Conservation (phyloP, 2,888 invertebrate genomes). For the Brenthis ino region DNA sequence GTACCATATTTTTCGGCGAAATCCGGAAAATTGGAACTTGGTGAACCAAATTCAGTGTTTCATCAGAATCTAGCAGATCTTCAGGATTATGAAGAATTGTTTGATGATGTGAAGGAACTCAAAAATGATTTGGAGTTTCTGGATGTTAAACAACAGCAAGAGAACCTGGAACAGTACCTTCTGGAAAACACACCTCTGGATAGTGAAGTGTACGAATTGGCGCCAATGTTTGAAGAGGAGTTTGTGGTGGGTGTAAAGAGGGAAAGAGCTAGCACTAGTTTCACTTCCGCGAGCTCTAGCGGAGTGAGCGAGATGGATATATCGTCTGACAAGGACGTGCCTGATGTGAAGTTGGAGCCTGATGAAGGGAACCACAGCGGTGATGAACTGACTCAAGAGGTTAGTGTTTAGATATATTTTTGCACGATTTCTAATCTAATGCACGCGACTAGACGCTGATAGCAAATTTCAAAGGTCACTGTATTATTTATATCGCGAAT, state of each 20-base stretch:
- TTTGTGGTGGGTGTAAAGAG: slow-evolving; percentile 69
- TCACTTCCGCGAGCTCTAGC: slow-evolving; percentile 75
- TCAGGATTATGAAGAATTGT: slow-evolving; percentile 76
- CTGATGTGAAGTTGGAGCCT: slow-evolving; percentile 70
- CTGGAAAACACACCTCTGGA: slow-evolving; percentile 74
- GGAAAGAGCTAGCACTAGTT: slow-evolving; percentile 77
- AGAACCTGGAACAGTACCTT: slow-evolving; percentile 69
- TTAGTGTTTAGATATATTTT: slow-evolving; percentile 48
- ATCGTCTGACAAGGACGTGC: slow-evolving; percentile 55
- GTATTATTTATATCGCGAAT: slow-evolving; percentile 7
- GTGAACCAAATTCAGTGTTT: slow-evolving; percentile 72
- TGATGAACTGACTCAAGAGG: slow-evolving; percentile 79
- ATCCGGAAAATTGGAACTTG: slow-evolving; percentile 62
- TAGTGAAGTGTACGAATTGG: slow-evolving; percentile 63
- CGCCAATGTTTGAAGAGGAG: slow-evolving; percentile 73
- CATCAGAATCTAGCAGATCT: slow-evolving; percentile 83
- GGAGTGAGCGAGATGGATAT: slow-evolving; percentile 77
- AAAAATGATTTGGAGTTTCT: slow-evolving; percentile 67
- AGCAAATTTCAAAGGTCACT: slow-evolving; percentile 5
- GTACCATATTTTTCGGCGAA: slow-evolving; percentile 70
- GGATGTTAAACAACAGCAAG: slow-evolving; percentile 69
- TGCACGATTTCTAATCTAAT: not conserved
- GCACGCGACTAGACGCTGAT: slow-evolving; percentile 1
- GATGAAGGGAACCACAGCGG: slow-evolving; percentile 76
- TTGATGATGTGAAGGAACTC: slow-evolving; percentile 65